Percentiles rank a stretch among this genome's conserved stretches.
These are phyloP conservation scores for Hippoglossus hippoglossus DNA, from an alignment of 2,797 vertebrate species.

Conservation along the genomic window DNA sequence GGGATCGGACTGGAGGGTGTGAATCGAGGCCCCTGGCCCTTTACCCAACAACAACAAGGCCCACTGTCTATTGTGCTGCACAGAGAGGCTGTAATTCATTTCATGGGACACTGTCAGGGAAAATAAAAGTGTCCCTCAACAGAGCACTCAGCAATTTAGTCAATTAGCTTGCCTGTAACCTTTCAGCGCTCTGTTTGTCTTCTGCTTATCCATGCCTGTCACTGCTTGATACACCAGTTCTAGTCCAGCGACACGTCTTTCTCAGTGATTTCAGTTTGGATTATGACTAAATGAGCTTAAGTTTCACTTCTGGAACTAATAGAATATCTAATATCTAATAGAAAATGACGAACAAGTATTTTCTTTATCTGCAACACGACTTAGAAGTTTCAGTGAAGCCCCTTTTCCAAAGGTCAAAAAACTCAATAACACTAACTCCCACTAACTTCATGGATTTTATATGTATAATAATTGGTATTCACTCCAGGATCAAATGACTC, in stretches of 20 bases:
- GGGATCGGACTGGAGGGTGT: constrained; percentile 24
- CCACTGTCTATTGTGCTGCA: constrained; percentile 57
- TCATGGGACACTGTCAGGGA: constrained; percentile 44
- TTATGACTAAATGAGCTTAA: background rate
- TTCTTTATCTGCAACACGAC: no score
- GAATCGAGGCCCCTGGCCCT: constrained; percentile 41
- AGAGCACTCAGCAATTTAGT: constrained; percentile 53
- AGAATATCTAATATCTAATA: background rate
- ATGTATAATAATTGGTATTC: no score
- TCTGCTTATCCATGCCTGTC: constrained; percentile 76
- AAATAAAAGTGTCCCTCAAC: constrained; percentile 46
- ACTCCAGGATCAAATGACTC: no score
- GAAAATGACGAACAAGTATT: no score
- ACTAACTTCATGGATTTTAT: no score
- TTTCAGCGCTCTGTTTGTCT: constrained; percentile 73
- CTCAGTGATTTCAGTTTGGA: background rate
- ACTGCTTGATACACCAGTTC: constrained; percentile 49
- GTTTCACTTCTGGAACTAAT: background rate
- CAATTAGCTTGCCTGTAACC: constrained; percentile 68
- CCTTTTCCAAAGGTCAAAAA: no score
- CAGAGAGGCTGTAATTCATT: constrained; percentile 66
- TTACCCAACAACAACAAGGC: constrained; percentile 44
- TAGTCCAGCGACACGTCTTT: background rate
- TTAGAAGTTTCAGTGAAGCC: no score
- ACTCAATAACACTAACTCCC: no score